Percentiles rank a stretch among this genome's conserved stretches.
Conservation (phyloP, 2,797 vertebrate species). For the Apodemus agrarius region DNA sequence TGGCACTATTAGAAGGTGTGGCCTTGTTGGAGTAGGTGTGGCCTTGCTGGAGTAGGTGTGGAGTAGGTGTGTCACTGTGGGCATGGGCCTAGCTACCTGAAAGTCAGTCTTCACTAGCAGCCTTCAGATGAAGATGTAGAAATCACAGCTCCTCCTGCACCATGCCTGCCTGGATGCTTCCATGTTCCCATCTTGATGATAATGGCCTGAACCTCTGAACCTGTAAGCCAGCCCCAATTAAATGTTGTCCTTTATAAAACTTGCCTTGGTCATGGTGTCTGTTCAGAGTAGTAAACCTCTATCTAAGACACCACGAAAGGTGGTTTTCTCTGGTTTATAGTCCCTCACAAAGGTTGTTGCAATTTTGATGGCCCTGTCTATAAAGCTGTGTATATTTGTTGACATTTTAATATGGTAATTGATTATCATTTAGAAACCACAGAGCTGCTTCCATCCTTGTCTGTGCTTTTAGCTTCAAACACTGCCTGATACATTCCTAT, state of each 20-base stretch:
- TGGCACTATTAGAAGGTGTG: not conserved
- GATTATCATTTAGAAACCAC: not conserved
- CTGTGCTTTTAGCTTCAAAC: conserved; percentile 38
- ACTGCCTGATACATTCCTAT: not conserved
- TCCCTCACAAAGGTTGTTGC: not conserved
- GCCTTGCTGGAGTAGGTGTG: not conserved
- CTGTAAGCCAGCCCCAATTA: too few species aligned
- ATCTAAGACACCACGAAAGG: not conserved
- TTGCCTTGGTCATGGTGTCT: too few species aligned
- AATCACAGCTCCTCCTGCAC: not conserved
- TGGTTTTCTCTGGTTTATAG: not conserved
- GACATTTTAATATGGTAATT: not conserved
- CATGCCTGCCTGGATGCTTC: not conserved
- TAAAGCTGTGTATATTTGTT: not conserved
- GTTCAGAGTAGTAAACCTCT: not conserved
- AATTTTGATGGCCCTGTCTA: not conserved
- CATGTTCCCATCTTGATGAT: not conserved
- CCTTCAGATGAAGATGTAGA: not conserved
- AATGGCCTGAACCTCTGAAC: not conserved
- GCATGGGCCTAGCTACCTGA: not conserved
- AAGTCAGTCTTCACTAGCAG: not conserved
- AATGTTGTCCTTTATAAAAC: too few species aligned
- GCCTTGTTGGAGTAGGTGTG: not conserved
- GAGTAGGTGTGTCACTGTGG: not conserved
- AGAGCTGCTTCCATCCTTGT: not conserved